Evolutionary conservation across 2,888 invertebrate species (phyloP), one percentile per base, ranked within the genome.

Genomic region (Melinaea menophilus): DNA sequence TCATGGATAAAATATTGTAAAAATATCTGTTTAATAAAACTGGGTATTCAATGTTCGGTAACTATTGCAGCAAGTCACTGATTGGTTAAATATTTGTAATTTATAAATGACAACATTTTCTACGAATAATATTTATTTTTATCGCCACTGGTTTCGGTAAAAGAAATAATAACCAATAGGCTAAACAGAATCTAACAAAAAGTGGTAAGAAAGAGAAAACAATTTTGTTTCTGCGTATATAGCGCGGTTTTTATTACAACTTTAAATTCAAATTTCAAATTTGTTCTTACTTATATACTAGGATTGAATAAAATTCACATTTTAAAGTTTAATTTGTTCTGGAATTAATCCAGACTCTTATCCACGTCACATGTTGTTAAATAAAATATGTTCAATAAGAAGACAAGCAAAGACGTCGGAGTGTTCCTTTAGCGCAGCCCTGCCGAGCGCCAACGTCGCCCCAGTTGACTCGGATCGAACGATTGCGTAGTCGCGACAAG

Each of bases 361-460:
- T 31, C 51, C 22, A 22, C 31, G 51, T 51, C 31, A 9, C 11
- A 11, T 51, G 4, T 9, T 51, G 2, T 31, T 11, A 31, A 31
- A n/a, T 48, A 13, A n/a, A 51, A 4, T 12, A 56, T 12, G 41
- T 57, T 59, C 46, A 51, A 63, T 61, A 56, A 63, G 60, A 35
- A 63, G 63, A 55, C 64, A 55, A 68, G 70, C 75, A 72, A 77
- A 74, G 74, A 72, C 74, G 74, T 76, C 79, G 79, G 78, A 85
- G 80, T 87, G 86, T 85, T 86, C 87, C 86, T 84, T 79, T 84
- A 84, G 88, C 90, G 86, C 90, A 87, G 88, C 89, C 87, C 91
- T 89, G 86, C 82, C 85, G 84, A 88, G 83, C 66, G 41, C 66
- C 67, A 65, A 65, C 86, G 84, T 85, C 88, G 88, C 82, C 84